Evolutionary conservation across 2,113 vertebrate genomes (phyloP), one percentile per base, ranked within the genome.

Genomic region (Lophura nycthemera): DNA sequence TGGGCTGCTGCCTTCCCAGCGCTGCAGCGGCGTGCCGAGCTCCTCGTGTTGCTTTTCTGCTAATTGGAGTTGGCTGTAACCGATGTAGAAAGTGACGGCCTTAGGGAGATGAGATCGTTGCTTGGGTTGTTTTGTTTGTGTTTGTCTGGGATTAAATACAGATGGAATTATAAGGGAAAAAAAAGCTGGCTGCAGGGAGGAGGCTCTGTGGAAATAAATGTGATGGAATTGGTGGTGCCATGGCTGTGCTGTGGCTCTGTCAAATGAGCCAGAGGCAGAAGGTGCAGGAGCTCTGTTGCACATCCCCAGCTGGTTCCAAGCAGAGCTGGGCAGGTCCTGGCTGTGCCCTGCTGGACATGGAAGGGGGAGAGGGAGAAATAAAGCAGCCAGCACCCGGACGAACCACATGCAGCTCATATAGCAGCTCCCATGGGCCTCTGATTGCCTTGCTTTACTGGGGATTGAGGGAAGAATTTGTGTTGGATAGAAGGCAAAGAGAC

Each of bases 121-220:
- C 93, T 97, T 93, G 61, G 42, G 30, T 65, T 52, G 52, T 73
- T 56, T 73, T 63, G 47, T 71, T 71, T 71, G 90, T 97, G 83
- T 95, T 96, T 95, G 89, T 86, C 90, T 94, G 91, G 92, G 92
- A 96, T 95, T 95, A 95, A 95, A 92, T 93, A 96, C 95, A 96
- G 95, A 95, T 96, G 93, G 95, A 95, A 91, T 84, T 91, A 69
- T 90, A 92, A 80, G 6, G 19, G 7, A 16, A 30, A 73, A 73
- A 73, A 22, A 45, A 24, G 1, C 75, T 85, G 2, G 43, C 30
- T 43, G 67, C 7, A 40, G 18, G 61, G 52, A 72, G 69, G 90
- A 61, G 57, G 90, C 90, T 97, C 76, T 89, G 96, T 86, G 88
- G 88, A 24, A 74, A 89, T 63, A 29, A 95, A 83, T 71, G 27